phyloP scores from a whole-genome alignment of 1,140 invertebrate genomes.

The Scaptomyza graminum region DNA sequence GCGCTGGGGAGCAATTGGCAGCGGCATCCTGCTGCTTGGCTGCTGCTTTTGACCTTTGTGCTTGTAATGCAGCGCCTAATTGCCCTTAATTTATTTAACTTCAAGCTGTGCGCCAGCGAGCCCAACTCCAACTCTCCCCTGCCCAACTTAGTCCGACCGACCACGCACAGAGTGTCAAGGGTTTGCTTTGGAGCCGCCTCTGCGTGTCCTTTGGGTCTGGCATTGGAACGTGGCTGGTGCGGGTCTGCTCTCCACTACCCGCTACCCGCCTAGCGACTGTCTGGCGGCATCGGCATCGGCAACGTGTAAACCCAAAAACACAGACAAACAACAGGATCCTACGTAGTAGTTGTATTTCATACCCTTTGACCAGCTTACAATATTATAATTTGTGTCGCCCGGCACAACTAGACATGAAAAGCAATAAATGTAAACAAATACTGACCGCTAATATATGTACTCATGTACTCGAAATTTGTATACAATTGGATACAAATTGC shows the following conservation, averaged over 20 bases:
- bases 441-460: slow-evolving; percentile 15
- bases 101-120: slow-evolving; percentile 67
- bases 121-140: background rate
- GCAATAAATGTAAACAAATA: slow-evolving; percentile 23
- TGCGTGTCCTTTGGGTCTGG: slow-evolving; percentile 67
- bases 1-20: slow-evolving; percentile 16
- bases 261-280: slow-evolving; percentile 41
- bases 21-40: slow-evolving; percentile 2
- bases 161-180: slow-evolving; percentile 56
- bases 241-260: slow-evolving; percentile 8
- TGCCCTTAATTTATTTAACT: slow-evolving; percentile 81
- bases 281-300: slow-evolving; percentile 23
- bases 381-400: slow-evolving; percentile 13
- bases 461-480: slow-evolving; percentile 1
- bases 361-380: background rate
- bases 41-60: slow-evolving; percentile 62
- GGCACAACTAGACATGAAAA: slow-evolving; percentile 9
- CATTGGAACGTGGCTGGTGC: slow-evolving; percentile 44
- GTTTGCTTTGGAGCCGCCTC: slow-evolving; percentile 50
- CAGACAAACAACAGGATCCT: background rate
- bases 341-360: background rate
- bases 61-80: slow-evolving; percentile 71
- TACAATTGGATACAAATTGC: slow-evolving; percentile 17
- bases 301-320: slow-evolving; percentile 7
- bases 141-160: background rate